These are phyloP conservation scores for Drosophila vallismaia DNA, from an alignment of 2,888 invertebrate genomes.

Conservation along the genomic window DNA sequence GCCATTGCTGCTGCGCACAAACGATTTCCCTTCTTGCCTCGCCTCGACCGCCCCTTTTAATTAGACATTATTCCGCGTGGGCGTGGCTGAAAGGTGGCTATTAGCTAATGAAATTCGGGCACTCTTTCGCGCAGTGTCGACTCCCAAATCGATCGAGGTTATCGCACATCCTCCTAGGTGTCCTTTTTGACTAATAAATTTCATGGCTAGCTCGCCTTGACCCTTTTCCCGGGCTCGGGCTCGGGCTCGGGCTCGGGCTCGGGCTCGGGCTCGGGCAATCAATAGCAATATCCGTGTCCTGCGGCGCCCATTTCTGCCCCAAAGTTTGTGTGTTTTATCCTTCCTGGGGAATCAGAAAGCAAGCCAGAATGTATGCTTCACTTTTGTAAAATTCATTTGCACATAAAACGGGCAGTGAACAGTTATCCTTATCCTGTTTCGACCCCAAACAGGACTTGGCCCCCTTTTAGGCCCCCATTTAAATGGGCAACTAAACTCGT, in stretches of 20 bases:
- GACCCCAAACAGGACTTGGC: neutral
- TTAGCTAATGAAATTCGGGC: constrained; percentile 39
- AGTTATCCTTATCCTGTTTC: neutral
- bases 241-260: too few relatives aligned
- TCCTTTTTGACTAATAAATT: neutral
- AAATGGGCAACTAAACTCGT: constrained; percentile 77
- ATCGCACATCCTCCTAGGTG: neutral
- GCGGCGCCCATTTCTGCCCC: neutral
- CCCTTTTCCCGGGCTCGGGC: neutral
- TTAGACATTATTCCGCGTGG: constrained; percentile 61
- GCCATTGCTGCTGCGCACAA: constrained; percentile 30
- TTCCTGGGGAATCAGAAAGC: constrained; percentile 67
- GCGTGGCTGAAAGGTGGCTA: constrained; percentile 35
- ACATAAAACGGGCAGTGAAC: constrained; percentile 65
- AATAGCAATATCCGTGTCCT: constrained; percentile 16
- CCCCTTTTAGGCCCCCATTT: constrained; percentile 46
- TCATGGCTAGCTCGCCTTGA: neutral
- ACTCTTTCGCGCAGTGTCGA: neutral
- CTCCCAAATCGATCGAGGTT: too few relatives aligned
- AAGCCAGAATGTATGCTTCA: constrained; percentile 62
- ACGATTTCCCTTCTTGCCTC: neutral
- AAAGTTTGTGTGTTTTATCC: neutral
- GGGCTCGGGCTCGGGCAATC: constrained; percentile 1
- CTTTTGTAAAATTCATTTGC: constrained; percentile 76
- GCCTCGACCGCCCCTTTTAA: constrained; percentile 35